Evolutionary conservation across 2,888 invertebrate species (phyloP), one percentile per base, ranked within the genome.

Genomic region (Ichneumon xanthorius): DNA sequence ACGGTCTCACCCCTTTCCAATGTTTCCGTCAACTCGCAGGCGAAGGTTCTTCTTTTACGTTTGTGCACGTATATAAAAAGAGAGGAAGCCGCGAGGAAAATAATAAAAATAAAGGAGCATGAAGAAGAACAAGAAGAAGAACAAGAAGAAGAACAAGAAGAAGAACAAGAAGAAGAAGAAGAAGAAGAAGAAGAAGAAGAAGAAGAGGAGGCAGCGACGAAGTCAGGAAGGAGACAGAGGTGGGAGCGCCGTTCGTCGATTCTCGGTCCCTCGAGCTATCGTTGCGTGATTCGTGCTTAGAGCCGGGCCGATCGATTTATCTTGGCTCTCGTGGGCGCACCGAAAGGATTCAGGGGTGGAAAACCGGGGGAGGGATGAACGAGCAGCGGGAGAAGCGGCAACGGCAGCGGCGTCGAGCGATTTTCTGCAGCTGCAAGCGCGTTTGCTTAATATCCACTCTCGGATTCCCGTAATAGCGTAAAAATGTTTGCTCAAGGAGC

Each of bases 401-500:
- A 14, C 50, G 55, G 63, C 33, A 77, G 61, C 75, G 67, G 37
- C 70, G 70, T 80, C 71, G 86, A 88, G 80, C 87, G 88, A 89
- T 89, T 90, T 89, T 88, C 87, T 81, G 88, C 90, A 90, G 88
- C 89, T 87, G 88, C 89, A 86, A 90, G 88, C 85, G 75, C 79
- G 90, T 91, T 90, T 89, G 88, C 91, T 90, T 90, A 92, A 92
- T 91, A 92, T 92, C 92, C 89, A 90, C 91, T 92, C 89, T 89
- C 89, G 89, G 89, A 90, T 91, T 90, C 89, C 78, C 87, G 89
- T 90, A 92, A 92, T 91, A 91, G 92, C 89, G 89, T 91, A 92
- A 93, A 93, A 93, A 93, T 92, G 92, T 93, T 93, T 93, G 89
- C 89, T 86, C 87, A 90, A 90, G 89, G 85, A 90, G 88, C 87